Conservation (phyloP, 2,113 vertebrate species). For the Pluvialis apricaria region DNA sequence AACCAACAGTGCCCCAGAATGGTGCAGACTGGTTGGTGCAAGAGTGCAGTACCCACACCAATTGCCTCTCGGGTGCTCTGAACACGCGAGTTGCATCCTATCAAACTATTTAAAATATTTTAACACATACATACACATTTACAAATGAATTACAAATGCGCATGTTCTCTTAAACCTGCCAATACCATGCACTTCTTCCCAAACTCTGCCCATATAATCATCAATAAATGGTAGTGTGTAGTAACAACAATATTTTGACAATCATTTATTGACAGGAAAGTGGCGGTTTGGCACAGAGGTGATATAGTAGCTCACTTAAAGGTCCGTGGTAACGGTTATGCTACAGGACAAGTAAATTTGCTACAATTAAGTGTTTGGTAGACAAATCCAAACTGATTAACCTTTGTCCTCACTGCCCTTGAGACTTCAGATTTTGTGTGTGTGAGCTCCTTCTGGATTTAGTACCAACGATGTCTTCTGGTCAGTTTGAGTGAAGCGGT, state of each 20-base stretch:
- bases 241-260: background rate
- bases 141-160: background rate
- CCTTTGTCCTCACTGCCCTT: background rate
- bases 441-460: background rate
- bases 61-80: background rate
- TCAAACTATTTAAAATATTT: background rate
- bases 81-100: rapidly evolving
- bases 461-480: background rate
- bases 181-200: background rate
- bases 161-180: background rate
- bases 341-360: background rate
- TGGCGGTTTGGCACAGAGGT: background rate
- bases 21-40: rapidly evolving
- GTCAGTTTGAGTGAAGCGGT: background rate
- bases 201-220: background rate
- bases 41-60: too few species aligned
- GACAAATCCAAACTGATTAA: background rate
- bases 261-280: background rate
- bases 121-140: rapidly evolving
- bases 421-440: background rate
- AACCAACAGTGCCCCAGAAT: rapidly evolving
- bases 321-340: rapidly evolving
- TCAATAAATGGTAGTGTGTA: background rate
- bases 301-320: background rate
- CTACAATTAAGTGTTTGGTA: background rate